Evolutionary conservation across 2,113 vertebrate genomes (phyloP), one percentile per base, ranked within the genome.

Genomic region (Piliocolobus tephrosceles): DNA sequence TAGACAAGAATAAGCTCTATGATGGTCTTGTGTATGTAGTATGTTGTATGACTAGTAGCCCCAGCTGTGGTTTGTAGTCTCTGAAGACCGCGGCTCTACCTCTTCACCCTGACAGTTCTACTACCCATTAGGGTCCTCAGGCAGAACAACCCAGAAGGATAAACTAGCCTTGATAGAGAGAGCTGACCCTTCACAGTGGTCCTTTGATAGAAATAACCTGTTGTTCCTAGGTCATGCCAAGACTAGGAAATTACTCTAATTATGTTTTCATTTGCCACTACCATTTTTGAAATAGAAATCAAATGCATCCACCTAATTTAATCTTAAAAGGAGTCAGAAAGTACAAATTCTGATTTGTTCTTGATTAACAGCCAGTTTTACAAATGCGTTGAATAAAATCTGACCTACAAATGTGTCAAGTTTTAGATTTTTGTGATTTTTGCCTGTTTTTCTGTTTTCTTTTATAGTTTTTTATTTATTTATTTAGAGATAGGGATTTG

Each of bases 391-490:
- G 38, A 90, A 64, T 91, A 82, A 90, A 88, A 91, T 64, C 25
- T 73, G 18, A 83, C 30, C 16, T 76, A 50, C 2, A 32, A 83
- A 57, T 13, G 83, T 38, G 82, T 92, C 18, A 90, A 23, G 17
- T 83, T 95, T 91, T 91, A 93, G 35, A 47, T 57, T 96, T 93
- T 85, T 95, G 43, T 52, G 8, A 52, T 92, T 78, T 68, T 92
- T 79, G 8, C 16, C 55, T 50, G 32, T 73, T 93, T 91, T 43
- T 50, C 11, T 57, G 17, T 58, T 88, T 90, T 17, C 81, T 61
- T 45, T 17, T 84, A 17, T 72, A 45, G 30, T 85, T 66, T 57
- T 75, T 72, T 76, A 16, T 45, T 76, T 27, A 75, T 25, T 73
- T 73, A 40, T 73, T 73, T 40, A 27, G 38, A 73, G 70, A 40